Evolutionary conservation across 1,140 invertebrate species (phyloP).

Genomic region (Magallana gigas): DNA sequence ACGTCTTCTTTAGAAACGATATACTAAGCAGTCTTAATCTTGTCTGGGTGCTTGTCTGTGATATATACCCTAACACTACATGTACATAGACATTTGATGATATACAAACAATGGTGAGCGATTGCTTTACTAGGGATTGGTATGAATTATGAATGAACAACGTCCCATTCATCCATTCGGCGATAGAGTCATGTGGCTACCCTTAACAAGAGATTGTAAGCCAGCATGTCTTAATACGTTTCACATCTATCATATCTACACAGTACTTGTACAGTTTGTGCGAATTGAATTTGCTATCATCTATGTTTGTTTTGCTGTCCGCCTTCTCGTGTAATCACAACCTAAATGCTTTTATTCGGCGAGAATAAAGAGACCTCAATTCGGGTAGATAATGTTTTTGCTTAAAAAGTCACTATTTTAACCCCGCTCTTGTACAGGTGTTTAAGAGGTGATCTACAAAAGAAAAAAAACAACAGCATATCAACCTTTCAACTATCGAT

Average conservation of each 20-base stretch:
- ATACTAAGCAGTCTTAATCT: no score
- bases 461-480: not conserved
- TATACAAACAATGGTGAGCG: not conserved
- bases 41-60: no score
- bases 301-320: slow-evolving; percentile 22
- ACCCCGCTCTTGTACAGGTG: slow-evolving; percentile 4
- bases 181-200: not conserved
- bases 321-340: not conserved
- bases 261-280: slow-evolving; percentile 23
- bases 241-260: slow-evolving; percentile 26
- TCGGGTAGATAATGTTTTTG: slow-evolving; percentile 16
- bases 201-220: not conserved
- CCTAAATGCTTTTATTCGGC: slow-evolving; percentile 19
- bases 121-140: not conserved
- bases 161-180: not conserved
- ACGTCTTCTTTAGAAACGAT: no score
- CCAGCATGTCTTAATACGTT: slow-evolving; percentile 25
- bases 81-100: no score
- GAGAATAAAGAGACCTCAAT: slow-evolving; percentile 15
- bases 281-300: slow-evolving; percentile 35
- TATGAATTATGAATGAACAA: slow-evolving; percentile 7
- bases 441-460: slow-evolving; percentile 8
- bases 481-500: no score
- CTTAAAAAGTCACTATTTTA: slow-evolving; percentile 10
- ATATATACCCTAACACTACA: no score